Percentiles rank a stretch among this genome's conserved stretches.
Evolutionary conservation across 2,888 invertebrate species (phyloP).

Genomic region (Caenorhabditis sp.): DNA sequence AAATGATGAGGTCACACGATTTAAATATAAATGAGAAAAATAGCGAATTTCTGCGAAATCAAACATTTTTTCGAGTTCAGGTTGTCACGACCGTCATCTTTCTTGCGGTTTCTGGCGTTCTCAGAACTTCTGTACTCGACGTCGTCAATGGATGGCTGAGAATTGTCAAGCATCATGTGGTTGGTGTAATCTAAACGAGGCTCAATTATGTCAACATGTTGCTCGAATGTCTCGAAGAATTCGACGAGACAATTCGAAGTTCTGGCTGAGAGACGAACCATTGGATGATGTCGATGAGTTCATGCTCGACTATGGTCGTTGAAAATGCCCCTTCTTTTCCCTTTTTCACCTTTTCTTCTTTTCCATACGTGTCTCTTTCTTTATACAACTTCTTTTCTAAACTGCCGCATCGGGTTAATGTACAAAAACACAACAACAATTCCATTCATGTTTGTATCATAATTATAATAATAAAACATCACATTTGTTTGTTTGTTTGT

Average conservation of each 20-base stretch:
- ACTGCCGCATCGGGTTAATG: slow-evolving; percentile 36
- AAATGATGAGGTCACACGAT: too few relatives aligned
- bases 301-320: slow-evolving; percentile 39
- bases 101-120: slow-evolving; percentile 65
- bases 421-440: too few relatives aligned
- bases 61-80: slow-evolving; percentile 20
- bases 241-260: slow-evolving; percentile 9
- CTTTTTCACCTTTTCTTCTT: background rate
- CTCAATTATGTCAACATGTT: slow-evolving; percentile 60
- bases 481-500: too few relatives aligned
- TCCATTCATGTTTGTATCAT: too few relatives aligned
- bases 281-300: slow-evolving; percentile 29
- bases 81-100: slow-evolving; percentile 66
- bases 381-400: slow-evolving; percentile 6
- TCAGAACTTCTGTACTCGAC: slow-evolving; percentile 63
- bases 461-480: too few relatives aligned
- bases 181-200: slow-evolving; percentile 63
- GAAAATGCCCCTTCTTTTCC: background rate
- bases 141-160: slow-evolving; percentile 67
- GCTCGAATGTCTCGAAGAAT: slow-evolving; percentile 40
- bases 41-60: too few relatives aligned
- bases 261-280: slow-evolving; percentile 9
- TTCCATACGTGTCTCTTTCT: slow-evolving; percentile 7
- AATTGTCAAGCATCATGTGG: slow-evolving; percentile 63
- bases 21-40: too few relatives aligned